These are phyloP conservation scores for Haliclona indistincta DNA, from an alignment of 37 sponge, comb jelly and placozoan species.

Conservation along the genomic window DNA sequence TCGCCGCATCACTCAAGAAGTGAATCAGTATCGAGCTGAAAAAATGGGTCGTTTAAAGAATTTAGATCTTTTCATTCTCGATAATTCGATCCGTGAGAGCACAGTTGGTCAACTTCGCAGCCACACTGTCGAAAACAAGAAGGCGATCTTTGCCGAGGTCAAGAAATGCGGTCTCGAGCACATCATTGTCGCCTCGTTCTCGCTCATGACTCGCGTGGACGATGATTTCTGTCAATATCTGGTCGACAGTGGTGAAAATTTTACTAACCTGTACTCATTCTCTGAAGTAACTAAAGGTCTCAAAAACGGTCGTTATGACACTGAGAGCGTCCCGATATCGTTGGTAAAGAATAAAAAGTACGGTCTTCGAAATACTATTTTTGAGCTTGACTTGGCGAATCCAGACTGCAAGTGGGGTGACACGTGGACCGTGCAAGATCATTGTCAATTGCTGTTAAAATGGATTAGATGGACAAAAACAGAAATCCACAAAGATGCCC, in stretches of 20 bases:
- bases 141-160: conserved; percentile 62
- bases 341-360: conserved; percentile 72
- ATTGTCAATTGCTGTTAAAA: conserved; percentile 58
- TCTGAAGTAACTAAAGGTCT: conserved; percentile 67
- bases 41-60: conserved; percentile 55
- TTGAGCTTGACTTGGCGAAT: conserved; percentile 69
- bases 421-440: conserved; percentile 58
- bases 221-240: conserved; percentile 73
- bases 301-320: conserved; percentile 43
- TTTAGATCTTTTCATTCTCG: conserved; percentile 79
- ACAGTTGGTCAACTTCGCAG: conserved; percentile 83
- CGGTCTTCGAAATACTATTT: conserved; percentile 59
- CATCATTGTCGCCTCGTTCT: conserved; percentile 81
- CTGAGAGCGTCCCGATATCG: conserved; percentile 53
- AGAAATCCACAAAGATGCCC: conserved; percentile 36
- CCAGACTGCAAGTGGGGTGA: conserved; percentile 38
- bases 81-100: conserved; percentile 94
- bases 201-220: conserved; percentile 72
- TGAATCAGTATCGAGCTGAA: too few species aligned
- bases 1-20: too few species aligned
- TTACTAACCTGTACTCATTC: conserved; percentile 58
- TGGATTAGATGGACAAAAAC: conserved; percentile 53
- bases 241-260: conserved; percentile 48
- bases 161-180: conserved; percentile 70
- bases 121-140: conserved; percentile 85